Conservation (phyloP, 1,140 invertebrate species). For the Papilio helenus region DNA sequence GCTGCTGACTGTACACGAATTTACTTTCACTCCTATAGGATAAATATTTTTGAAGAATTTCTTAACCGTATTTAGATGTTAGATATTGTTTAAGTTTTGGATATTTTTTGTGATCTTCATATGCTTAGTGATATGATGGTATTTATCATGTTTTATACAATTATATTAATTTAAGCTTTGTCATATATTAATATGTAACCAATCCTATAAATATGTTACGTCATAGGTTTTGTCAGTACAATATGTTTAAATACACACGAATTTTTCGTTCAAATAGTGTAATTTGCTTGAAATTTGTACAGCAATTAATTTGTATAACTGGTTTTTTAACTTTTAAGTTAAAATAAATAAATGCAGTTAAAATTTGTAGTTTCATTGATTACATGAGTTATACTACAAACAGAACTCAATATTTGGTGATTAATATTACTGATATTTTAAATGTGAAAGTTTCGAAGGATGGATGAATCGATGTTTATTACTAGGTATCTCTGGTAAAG, state of each 20-base stretch:
- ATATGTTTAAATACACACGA: constrained; percentile 26
- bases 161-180: constrained; percentile 6
- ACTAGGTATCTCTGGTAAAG: too few species aligned
- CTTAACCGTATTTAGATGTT: constrained; percentile 29
- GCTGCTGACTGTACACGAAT: constrained; percentile 16
- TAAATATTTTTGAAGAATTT: constrained; percentile 22
- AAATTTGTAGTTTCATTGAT: constrained; percentile 49
- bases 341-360: constrained; percentile 63
- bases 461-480: too few species aligned
- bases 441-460: too few species aligned
- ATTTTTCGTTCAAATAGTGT: constrained; percentile 39
- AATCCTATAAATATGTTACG: constrained; percentile 28
- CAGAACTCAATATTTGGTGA: not conserved
- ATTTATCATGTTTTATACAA: constrained; percentile 36
- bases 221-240: constrained; percentile 28
- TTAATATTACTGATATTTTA: too few species aligned
- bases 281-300: constrained; percentile 69
- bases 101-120: constrained; percentile 33
- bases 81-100: constrained; percentile 25
- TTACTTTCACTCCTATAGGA: constrained; percentile 14
- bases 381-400: too few species aligned
- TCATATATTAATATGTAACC: constrained; percentile 29
- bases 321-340: constrained; percentile 73
- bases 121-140: constrained; percentile 33
- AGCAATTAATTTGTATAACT: constrained; percentile 76